These are phyloP conservation scores for Chloropsis cyanopogon DNA, from an alignment of 2,113 vertebrate genomes.

Conservation along the genomic window DNA sequence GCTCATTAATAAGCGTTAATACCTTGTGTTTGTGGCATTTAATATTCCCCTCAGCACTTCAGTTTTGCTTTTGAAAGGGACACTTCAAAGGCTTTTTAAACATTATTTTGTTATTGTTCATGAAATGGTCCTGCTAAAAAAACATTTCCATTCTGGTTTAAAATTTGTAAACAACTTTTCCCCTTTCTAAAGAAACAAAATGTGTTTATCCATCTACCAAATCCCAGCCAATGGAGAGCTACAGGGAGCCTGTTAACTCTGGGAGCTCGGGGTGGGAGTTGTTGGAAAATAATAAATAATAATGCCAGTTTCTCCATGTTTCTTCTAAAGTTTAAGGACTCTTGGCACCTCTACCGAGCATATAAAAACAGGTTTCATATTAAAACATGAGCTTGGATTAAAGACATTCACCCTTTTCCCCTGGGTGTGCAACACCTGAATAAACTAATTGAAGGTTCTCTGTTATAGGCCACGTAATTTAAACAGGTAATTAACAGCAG, in stretches of 20 bases:
- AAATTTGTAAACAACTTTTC: conserved; percentile 48
- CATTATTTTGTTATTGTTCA: conserved; percentile 6
- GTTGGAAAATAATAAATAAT: neutral
- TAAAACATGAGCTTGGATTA: neutral
- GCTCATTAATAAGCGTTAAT: conserved; percentile 27
- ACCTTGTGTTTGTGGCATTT: neutral
- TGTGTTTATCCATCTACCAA: conserved; percentile 23
- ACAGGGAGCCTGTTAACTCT: neutral
- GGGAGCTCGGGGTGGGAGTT: neutral
- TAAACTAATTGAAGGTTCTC: neutral
- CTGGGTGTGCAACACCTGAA: neutral
- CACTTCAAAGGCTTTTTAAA: conserved; percentile 30
- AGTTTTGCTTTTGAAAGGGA: conserved; percentile 11
- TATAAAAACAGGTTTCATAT: neutral
- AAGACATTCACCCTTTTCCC: neutral
- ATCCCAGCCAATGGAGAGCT: neutral
- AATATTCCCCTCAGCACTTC: neutral
- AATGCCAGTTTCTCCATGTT: neutral
- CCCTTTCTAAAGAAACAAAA: conserved; percentile 1
- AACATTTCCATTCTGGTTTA: conserved; percentile 21
- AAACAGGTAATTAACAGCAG: neutral
- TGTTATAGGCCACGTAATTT: fast-evolving
- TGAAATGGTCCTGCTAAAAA: neutral
- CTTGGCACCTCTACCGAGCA: neutral
- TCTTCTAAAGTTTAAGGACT: neutral